Percentiles rank a stretch among this genome's conserved stretches.
phyloP scores from a whole-genome alignment of 2,113 vertebrate species.

The Echinops telfairi region DNA sequence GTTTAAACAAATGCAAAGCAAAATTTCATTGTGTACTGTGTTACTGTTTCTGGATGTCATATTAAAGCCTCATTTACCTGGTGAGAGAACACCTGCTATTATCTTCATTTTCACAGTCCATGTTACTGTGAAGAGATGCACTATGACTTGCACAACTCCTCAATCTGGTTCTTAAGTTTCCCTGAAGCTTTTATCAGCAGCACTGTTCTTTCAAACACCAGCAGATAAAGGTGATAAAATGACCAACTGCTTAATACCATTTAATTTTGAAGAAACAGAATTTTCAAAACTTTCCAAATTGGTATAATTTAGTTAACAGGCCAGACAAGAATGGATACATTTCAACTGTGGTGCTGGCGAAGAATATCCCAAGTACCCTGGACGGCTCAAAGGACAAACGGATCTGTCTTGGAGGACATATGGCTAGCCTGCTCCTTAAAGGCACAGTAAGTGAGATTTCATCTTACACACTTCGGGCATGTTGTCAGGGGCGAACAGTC shows the following conservation, averaged over 20 bases:
- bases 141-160: not conserved
- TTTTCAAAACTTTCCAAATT: not conserved
- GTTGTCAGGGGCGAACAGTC: no score
- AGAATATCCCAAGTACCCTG: no score
- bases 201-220: constrained; percentile 20
- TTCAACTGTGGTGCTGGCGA: no score
- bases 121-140: not conserved
- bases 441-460: no score
- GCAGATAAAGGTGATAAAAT: not conserved
- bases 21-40: not conserved
- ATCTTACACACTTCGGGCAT: no score
- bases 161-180: not conserved
- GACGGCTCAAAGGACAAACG: no score
- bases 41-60: not conserved
- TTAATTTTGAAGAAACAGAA: not conserved
- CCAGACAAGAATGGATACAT: no score
- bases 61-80: not conserved
- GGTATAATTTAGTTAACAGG: not conserved
- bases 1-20: not conserved
- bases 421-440: no score
- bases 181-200: not conserved
- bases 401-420: no score
- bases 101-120: not conserved
- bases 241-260: not conserved
- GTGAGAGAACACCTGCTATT: not conserved